phyloP scores from a whole-genome alignment of 2,113 vertebrate genomes.

The Mirza zaza region DNA sequence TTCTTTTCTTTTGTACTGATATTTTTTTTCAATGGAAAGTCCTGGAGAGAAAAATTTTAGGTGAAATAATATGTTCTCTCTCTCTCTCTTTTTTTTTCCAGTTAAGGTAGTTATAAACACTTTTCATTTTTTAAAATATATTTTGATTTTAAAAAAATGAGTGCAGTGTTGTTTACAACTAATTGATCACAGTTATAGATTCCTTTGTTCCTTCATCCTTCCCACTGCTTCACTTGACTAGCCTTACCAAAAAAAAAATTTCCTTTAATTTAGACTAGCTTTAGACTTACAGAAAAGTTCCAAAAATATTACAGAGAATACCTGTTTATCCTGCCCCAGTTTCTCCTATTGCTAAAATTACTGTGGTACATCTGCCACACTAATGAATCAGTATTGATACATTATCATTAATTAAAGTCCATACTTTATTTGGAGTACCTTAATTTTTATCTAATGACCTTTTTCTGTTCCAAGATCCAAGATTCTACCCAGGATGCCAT shows the following conservation, averaged over 20 bases:
- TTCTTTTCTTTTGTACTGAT: too few species aligned
- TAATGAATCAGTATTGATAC: background rate
- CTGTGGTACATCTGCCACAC: background rate
- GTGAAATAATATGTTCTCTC: background rate
- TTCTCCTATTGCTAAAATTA: background rate
- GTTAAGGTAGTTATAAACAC: background rate
- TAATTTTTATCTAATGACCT: background rate
- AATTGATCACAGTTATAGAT: too few species aligned
- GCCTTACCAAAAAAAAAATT: too few species aligned
- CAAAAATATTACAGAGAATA: background rate
- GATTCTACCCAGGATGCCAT: too few species aligned
- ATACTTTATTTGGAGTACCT: background rate
- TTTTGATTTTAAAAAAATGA: background rate
- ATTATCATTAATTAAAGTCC: background rate
- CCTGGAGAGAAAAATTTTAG: background rate
- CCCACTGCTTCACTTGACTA: too few species aligned
- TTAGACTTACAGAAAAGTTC: background rate
- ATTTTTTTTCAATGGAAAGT: background rate
- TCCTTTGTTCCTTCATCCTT: too few species aligned
- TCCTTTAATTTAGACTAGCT: background rate
- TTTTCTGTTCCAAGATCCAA: background rate
- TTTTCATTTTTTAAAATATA: background rate
- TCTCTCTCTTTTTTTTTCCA: background rate
- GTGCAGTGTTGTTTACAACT: too few species aligned
- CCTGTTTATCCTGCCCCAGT: too few species aligned